A percentile compares a stretch with the other conserved stretches of the same genome.
Conservation (phyloP, 1,140 invertebrate genomes). For the Cataglyphis hispanica region DNA sequence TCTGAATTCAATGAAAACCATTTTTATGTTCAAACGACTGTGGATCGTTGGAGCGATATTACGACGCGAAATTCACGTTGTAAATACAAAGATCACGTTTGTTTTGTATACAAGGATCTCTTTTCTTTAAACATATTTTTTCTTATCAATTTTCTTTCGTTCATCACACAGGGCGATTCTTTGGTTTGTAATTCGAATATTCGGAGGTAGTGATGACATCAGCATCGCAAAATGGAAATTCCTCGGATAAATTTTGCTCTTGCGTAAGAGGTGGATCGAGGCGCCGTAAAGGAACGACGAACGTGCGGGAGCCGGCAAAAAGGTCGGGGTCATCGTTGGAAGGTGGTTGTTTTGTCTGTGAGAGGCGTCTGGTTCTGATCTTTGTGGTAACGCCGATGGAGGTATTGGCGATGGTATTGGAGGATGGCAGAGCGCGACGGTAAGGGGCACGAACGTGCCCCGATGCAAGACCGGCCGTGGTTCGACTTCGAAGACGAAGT, state of each 20-base stretch:
- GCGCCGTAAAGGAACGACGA: not conserved
- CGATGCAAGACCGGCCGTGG: conserved; percentile 39
- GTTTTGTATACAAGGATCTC: not conserved
- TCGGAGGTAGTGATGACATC: conserved; percentile 33
- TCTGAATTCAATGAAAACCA: conserved; percentile 37
- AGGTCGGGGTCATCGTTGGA: conserved; percentile 70
- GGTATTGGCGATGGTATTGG: not conserved
- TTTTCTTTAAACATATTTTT: not conserved
- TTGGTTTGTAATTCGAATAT: not conserved
- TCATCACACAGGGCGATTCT: not conserved
- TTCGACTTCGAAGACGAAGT: conserved; percentile 65
- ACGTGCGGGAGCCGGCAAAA: conserved; percentile 65
- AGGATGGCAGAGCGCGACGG: not conserved
- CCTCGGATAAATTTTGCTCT: conserved; percentile 22
- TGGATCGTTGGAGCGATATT: not conserved
- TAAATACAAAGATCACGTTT: conserved; percentile 11
- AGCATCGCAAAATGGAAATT: conserved; percentile 29
- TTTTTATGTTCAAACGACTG: not conserved
- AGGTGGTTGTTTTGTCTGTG: conserved; percentile 75
- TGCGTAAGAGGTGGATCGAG: conserved; percentile 24
- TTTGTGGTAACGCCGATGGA: conserved; percentile 11
- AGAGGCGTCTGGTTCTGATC: conserved; percentile 65
- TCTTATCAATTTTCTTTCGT: not conserved
- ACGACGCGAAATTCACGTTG: conserved; percentile 22
- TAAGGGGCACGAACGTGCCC: conserved; percentile 27